Evolutionary conservation across 2,888 invertebrate genomes (phyloP), one percentile per base, ranked within the genome.

Genomic region (Cremastinae sp.): DNA sequence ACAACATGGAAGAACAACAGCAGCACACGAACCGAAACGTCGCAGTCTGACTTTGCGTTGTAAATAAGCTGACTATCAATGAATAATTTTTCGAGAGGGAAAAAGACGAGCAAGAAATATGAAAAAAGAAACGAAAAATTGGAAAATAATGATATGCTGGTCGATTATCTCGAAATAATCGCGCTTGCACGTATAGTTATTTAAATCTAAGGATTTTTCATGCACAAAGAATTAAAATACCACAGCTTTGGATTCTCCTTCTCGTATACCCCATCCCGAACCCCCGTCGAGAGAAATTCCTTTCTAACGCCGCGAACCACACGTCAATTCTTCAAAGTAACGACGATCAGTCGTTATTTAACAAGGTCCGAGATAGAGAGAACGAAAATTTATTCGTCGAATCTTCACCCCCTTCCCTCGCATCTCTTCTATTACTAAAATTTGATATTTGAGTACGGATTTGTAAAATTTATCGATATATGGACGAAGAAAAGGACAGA

Each of bases 281-380:
- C 69, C 58, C 72, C 65, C 72, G 73, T 64, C 58, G n/a, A 16
- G 12, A 10, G 64, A 64, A 70, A 71, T 66, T 72, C 75, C 65
- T 75, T 79, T 71, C 74, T 49, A 81, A 78, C 64, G 66, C 53
- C 64, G 66, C 53, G 64, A 81, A 80, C 77, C 70, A 28, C 28
- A 78, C 77, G 83, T 82, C 80, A 81, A 83, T 83, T 83, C 78
- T 62, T 81, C 75, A 69, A 76, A 75, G 73, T 70, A 74, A 75
- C 71, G 78, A 62, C 65, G 64, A 76, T 73, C 58, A 69, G 43
- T 65, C 58, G 73, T 68, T 77, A 28, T 68, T 75, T 69, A 16
- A 74, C 45, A 45, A 45, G 47, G 43, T 59, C 28, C 43, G 22
- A 9, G 65, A 18, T 5, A 22, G 43, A 45, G 49, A 39, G 51